A percentile compares a stretch with the other conserved stretches of the same genome.
Evolutionary conservation across 2,888 invertebrate species (phyloP).

Genomic region (Leucophenga montana): DNA sequence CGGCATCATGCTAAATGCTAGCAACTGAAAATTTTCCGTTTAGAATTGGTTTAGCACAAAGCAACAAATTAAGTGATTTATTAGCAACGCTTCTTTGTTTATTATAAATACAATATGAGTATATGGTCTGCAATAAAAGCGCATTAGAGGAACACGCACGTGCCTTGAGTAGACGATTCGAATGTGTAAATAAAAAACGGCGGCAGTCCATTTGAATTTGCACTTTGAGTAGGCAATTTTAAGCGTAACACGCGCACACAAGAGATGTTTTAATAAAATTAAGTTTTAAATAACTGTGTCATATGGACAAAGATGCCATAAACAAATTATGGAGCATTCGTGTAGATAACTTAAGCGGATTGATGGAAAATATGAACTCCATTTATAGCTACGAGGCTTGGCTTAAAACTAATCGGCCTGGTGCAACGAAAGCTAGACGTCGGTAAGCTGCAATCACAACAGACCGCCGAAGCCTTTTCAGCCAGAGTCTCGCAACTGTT

Average conservation of each 20-base stretch:
- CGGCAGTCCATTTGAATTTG: too few species aligned
- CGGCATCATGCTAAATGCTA: too few species aligned
- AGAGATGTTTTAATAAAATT: not conserved
- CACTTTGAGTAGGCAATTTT: too few species aligned
- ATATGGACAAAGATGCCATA: constrained; percentile 20
- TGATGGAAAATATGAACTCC: too few species aligned
- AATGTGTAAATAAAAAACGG: too few species aligned
- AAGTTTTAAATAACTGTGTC: constrained; percentile 9
- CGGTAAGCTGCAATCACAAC: too few species aligned
- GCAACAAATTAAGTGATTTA: not conserved
- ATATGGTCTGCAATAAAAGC: constrained; percentile 9
- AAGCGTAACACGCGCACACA: too few species aligned
- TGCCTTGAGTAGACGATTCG: not conserved
- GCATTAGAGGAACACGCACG: not conserved
- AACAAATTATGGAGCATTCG: constrained; percentile 20
- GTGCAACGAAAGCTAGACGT: too few species aligned
- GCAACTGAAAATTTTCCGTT: not conserved
- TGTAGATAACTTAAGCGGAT: constrained; percentile 3
- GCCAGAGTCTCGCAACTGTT: too few species aligned
- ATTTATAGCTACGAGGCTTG: too few species aligned
- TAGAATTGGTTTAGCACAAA: constrained; percentile 1
- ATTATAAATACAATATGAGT: not conserved
- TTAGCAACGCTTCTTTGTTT: constrained; percentile 33
- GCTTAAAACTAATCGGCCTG: too few species aligned
- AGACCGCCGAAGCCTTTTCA: too few species aligned